Evolutionary conservation across 2,113 vertebrate genomes (phyloP).

Genomic region (Pipa parva): DNA sequence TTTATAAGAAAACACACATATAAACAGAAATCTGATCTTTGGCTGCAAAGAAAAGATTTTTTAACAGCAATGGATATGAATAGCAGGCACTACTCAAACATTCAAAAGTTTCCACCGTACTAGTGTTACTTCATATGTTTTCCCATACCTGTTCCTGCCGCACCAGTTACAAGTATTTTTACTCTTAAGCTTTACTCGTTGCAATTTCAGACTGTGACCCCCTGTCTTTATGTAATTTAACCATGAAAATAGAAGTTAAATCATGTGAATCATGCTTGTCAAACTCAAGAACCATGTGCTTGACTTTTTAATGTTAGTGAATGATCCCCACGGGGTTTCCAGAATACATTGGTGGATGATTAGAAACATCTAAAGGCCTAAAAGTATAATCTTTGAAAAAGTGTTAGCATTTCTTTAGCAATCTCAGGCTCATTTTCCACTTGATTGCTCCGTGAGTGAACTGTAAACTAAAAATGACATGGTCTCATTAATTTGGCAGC

Average conservation of each 20-base stretch:
- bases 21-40: too few species aligned
- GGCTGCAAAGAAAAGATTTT: too few species aligned
- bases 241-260: neutral
- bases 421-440: slow-evolving; percentile 73
- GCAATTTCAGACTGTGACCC: neutral
- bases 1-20: too few species aligned
- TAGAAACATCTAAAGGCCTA: slow-evolving; percentile 55
- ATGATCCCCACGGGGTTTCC: neutral
- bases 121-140: too few species aligned
- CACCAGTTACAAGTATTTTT: too few species aligned
- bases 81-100: too few species aligned
- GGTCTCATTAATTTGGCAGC: slow-evolving; percentile 83
- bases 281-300: neutral
- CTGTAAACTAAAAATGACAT: slow-evolving; percentile 79
- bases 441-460: slow-evolving; percentile 70
- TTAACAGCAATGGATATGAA: too few species aligned
- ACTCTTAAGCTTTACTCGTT: neutral
- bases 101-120: too few species aligned
- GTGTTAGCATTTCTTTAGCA: slow-evolving; percentile 58
- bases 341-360: slow-evolving; percentile 48
- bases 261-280: neutral
- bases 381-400: slow-evolving; percentile 56
- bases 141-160: too few species aligned
- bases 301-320: slow-evolving; percentile 4
- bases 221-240: neutral